Base-by-base conservation (phyloP, 2,797 vertebrate species). In the Sebastes flavidus region DNA sequence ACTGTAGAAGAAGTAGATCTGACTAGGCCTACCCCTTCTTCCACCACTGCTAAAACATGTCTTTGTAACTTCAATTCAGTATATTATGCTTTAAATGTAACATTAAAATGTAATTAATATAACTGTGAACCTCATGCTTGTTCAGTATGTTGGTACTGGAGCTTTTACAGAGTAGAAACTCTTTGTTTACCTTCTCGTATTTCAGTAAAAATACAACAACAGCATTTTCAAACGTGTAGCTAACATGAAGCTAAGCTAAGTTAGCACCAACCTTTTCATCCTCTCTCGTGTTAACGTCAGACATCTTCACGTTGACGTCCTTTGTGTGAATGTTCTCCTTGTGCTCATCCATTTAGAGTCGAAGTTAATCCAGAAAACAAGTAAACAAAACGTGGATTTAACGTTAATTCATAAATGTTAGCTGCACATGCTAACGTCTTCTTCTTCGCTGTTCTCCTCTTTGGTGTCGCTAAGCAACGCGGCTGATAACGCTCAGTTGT, bases 301-400 rank as follows among this genome's bases (percentile, higher is more conserved):
- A 81, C 92, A 91, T 91, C 71, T 90, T 92, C 67, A 91, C 78
- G 11, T 93, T 94, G 72, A 85, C 77, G 81, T 89, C 83, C 60
- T 89, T 55, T 4, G 63, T 46, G 2, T 92, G 73, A 30, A 95
- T 90, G 25, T 96, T 95, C 80, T 96, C 95, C 85, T 95, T 95
- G 78, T 93, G 94, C 66, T 96, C 95, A 32, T 94, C 94, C 95
- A 96, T 96, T 87, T 83, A 84, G 59, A 22, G 11, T 6, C 2
- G 12, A 36, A 55, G 6, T 18, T 22, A 30, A 67, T 32, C 27
- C 36, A 42, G 38, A 62, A 5, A 65, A 61, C 22, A 5, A 9
- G 2, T 20, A 1, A 2, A 0, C 22, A 34, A 24, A 6, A 20
- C 6, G n/a, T 38, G 24, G 24, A 66, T 60, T 52, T 6, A 63